Conservation (phyloP, 1,140 invertebrate species). For the Leptopilina clavipes region DNA sequence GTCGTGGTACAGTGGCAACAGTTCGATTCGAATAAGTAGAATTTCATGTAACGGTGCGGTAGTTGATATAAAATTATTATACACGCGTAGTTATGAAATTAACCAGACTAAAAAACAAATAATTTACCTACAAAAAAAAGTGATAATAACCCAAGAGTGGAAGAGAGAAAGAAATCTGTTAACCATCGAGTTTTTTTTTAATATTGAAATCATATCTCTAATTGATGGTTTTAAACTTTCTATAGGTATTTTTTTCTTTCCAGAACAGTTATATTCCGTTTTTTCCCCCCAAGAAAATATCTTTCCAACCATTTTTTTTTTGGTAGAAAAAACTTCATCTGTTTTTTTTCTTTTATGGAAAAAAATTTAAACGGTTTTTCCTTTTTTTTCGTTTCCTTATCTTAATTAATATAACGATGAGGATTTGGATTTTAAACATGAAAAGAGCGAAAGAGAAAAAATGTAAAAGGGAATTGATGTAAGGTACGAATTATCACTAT, state of each 20-base stretch:
- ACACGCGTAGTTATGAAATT: neutral
- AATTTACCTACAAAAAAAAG: neutral
- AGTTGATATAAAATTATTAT: conserved; percentile 9
- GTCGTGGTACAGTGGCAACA: neutral
- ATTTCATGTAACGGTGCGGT: conserved; percentile 8
- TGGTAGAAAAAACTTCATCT: too few species aligned
- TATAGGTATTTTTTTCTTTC: neutral
- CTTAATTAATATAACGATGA: too few species aligned
- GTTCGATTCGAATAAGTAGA: neutral
- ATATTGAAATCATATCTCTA: too few species aligned
- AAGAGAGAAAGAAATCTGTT: neutral
- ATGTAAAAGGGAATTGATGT: neutral
- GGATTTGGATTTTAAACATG: too few species aligned
- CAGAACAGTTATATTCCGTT: neutral
- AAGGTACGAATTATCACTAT: too few species aligned
- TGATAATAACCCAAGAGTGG: too few species aligned
- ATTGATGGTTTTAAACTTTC: neutral
- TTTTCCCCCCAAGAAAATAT: neutral
- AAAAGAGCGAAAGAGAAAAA: too few species aligned
- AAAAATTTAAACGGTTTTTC: too few species aligned
- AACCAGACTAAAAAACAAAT: neutral
- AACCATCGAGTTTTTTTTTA: neutral
- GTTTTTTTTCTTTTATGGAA: too few species aligned
- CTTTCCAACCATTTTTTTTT: too few species aligned
- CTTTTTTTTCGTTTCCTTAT: too few species aligned